These are phyloP conservation scores for Propithecus perrieri DNA, from an alignment of 2,797 vertebrate genomes.

Conservation along the genomic window DNA sequence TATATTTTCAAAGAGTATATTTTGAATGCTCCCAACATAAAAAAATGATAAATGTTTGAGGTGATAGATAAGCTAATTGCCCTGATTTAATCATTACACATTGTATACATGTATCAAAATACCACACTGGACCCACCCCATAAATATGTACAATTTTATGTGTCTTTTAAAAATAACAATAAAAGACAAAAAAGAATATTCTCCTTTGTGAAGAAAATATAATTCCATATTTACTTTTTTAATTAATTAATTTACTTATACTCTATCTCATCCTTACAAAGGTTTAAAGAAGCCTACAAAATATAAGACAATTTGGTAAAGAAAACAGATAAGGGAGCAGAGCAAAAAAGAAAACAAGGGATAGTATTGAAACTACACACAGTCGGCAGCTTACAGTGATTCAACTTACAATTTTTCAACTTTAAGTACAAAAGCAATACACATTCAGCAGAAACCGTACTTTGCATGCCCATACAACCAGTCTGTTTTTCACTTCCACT, in stretches of 20 bases:
- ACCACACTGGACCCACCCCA: neutral
- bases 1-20: neutral
- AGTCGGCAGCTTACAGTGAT: neutral
- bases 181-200: neutral
- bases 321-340: neutral
- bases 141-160: neutral
- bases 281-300: constrained; percentile 30
- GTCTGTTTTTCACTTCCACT: neutral
- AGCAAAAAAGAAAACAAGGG: neutral
- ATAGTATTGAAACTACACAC: neutral
- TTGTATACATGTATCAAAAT: neutral
- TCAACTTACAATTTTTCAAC: neutral
- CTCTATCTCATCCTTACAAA: neutral
- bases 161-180: neutral
- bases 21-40: neutral
- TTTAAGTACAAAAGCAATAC: neutral
- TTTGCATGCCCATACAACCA: neutral
- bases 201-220: neutral
- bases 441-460: neutral
- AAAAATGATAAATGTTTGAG: neutral
- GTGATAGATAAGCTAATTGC: neutral
- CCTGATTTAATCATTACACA: neutral
- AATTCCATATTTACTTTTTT: neutral
- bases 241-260: constrained; percentile 10
- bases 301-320: constrained; percentile 30